Evolutionary conservation across 2,797 vertebrate species (phyloP), one percentile per base, ranked within the genome.

Genomic region (Phrynocephalus guinanensis): DNA sequence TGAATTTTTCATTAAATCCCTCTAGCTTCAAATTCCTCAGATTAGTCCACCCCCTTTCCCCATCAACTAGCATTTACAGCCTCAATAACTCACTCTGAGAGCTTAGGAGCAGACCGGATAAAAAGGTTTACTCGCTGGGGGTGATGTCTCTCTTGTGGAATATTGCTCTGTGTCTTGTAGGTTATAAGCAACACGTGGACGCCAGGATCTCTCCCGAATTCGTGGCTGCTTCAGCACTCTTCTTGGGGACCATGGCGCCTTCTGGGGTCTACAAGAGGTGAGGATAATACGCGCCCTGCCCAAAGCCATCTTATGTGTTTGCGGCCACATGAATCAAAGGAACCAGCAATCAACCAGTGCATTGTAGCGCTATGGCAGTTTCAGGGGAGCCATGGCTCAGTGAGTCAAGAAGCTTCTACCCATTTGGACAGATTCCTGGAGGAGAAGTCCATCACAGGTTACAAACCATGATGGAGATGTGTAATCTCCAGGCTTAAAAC

Each of bases 231-330:
- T 97, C 97, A 0, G 93, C 96, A 0, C 95, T 97, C 63, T 98
- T 98, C 93, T 96, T 98, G 70, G 96, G 98, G 89, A 98, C 98
- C 91, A 97, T 99, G 98, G 96, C 97, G 50, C 99, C 99, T 3
- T 95, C 98, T 30, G 98, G 98, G 22, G 94, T 98, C 91, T 99
- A 99, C 90, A 98, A 98, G 98, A 98, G 99, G 99, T 99, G 93
- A 86, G 90, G 24, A n/a, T 18, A 86, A 18, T 48, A n/a, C 13
- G 13, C 5, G 1, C 20, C 18, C 73, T 50, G 1, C 24, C 9
- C 30, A 10, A 9, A n/a, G 26, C 56, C 30, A 20, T 48, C 52
- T 28, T 48, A 38, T 8, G 30, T 15, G n/a, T 7, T n/a, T 75
- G 72, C 26, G 38, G 16, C 48, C 48, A 4, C 15, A 82, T 20